Evolutionary conservation across 2,888 invertebrate genomes (phyloP), one percentile per base, ranked within the genome.

Genomic region (Ganaspis brasiliensis): DNA sequence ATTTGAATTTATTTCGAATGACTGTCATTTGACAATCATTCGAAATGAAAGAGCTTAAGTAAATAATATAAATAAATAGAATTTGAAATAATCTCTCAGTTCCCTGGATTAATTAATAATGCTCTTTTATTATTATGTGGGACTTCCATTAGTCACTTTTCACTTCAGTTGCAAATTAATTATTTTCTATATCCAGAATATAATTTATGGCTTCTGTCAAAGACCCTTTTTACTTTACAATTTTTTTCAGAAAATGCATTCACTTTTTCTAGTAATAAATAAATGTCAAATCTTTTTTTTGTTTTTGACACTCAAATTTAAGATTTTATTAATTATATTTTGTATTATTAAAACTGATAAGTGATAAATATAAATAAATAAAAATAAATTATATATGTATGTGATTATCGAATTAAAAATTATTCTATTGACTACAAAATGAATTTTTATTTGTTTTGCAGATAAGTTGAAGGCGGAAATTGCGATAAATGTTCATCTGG

Each of bases 381-480:
- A 35, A 35, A 6, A 35, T 6, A 35, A 35, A 6, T 35, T 35
- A 35, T 35, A 35, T 35, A 35, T 6, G 9, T n/a, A n/a, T n/a
- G n/a, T n/a, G n/a, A n/a, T n/a, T n/a, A n/a, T n/a, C n/a, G n/a
- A n/a, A n/a, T n/a, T n/a, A n/a, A 16, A 4, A 49, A 52, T 8
- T 16, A 16, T 6, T 52, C n/a, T 0, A n/a, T n/a, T n/a, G n/a
- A n/a, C n/a, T n/a, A 5, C 8, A 16, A 16, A 16, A 16, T 52
- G 9, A 24, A 2, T 76, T 16, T 71, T 24, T 63, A 24, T 45
- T 80, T 67, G 74, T 74, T 82, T 87, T 89, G 2, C 91, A 92
- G 98, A 99, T 93, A 98, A 99, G 92, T 94, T 99, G 88, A 99
- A 99, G 93, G 99, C 99, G 79, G 99, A 99, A 93, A 99, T 99